Base-by-base conservation (phyloP, 2,113 vertebrate genomes). In the Prionailurus viverrinus region DNA sequence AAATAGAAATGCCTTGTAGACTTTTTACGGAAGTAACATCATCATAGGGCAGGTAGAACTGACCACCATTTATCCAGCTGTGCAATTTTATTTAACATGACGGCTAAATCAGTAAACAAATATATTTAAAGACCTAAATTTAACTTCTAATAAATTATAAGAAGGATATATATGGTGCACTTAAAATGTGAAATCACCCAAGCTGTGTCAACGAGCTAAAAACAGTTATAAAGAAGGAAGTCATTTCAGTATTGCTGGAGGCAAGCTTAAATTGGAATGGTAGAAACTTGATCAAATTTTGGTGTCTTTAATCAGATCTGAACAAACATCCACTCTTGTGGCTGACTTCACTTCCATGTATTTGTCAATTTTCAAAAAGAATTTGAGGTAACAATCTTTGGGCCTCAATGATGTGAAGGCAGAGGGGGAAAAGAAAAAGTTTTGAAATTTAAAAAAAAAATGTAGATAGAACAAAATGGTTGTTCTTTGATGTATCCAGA, bases 351-450 rank as follows among this genome's bases (percentile, higher is more conserved):
- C 78, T 87, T 97, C 36, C 36, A 78, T 8, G 5, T 63, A 48
- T 79, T 53, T 81, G 39, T 87, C 68, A 88, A 1, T 92, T 86
- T 97, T 65, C 61, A 85, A 51, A 74, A 95, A 80, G 51, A 45
- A 25, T 4, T 85, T 71, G 41, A 41, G 33, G 65, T 93, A 89
- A 79, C 18, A 58, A 92, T 12, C 13, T 73, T 31, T 73, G n/a
- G 27, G 1, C 84, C 23, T 33, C 27, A 41, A 4, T 61, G 19
- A 68, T 74, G 3, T 90, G 33, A 94, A 91, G 71, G 25, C 9
- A 27, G 36, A 80, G 13, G 10, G 11, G 2, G 33, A 51, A 18
- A 36, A 13, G 25, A 11, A 15, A 48, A 51, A 55, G 7, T 63
- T 96, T 84, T 63, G 36, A 78, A 71, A 69, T 68, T 55, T 0